These are phyloP conservation scores for Ophioderma brevispina DNA, from an alignment of 35 echinoderm and acorn worm species.

Conservation along the genomic window DNA sequence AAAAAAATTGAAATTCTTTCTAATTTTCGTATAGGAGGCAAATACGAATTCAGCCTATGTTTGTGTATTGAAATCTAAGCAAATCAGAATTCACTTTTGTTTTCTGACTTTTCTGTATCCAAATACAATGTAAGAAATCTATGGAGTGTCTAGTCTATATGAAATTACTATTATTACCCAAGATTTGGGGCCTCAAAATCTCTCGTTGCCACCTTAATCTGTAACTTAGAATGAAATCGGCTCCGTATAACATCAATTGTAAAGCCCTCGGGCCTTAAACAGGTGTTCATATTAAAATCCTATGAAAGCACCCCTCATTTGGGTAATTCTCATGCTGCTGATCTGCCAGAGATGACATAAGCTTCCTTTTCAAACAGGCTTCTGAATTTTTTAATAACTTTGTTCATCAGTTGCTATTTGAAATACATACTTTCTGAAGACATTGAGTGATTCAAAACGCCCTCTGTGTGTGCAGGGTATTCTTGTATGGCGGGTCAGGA, in stretches of 20 bases:
- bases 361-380: neutral
- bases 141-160: no score
- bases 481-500: constrained; percentile 76
- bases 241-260: no score
- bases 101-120: no score
- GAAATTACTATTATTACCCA: no score
- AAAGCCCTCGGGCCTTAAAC: neutral
- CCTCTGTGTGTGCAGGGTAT: constrained; percentile 79
- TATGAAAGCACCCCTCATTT: neutral
- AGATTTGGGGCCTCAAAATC: no score
- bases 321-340: neutral
- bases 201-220: no score
- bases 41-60: no score
- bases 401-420: no score
- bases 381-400: neutral
- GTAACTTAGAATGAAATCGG: no score
- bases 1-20: neutral
- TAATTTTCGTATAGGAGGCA: no score
- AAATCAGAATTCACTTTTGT: neutral
- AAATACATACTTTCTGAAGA: constrained; percentile 94
- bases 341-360: neutral
- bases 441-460: constrained; percentile 90
- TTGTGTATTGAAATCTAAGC: neutral
- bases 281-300: neutral
- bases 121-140: no score